phyloP scores from a whole-genome alignment of 2,113 vertebrate genomes.

The Panthera tigris region DNA sequence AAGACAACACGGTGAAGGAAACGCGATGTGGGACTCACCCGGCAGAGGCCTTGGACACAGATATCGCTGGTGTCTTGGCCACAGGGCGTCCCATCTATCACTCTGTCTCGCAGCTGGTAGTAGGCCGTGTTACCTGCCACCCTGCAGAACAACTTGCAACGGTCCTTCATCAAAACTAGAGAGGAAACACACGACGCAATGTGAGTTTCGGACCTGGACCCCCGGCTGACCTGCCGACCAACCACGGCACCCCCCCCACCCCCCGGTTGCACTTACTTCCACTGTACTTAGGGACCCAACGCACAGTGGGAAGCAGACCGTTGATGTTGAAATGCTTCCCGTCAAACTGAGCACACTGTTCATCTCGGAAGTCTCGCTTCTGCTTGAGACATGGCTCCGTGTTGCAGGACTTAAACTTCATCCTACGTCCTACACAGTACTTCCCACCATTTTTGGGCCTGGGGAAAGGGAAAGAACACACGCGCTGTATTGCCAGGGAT shows the following conservation, averaged over 20 bases:
- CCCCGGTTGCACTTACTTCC: conserved; percentile 91
- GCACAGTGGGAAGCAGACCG: conserved; percentile 94
- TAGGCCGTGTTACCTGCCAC: conserved; percentile 96
- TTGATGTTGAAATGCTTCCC: conserved; percentile 99
- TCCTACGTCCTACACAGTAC: conserved; percentile 96
- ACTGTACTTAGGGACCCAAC: conserved; percentile 99
- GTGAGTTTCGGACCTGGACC: neutral
- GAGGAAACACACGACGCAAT: neutral
- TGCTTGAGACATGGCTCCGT: conserved; percentile 94
- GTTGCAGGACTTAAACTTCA: conserved; percentile 99
- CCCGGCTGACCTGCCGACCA: accelerated
- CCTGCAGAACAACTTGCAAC: conserved; percentile 98
- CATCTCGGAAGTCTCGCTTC: conserved; percentile 96
- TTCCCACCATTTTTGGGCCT: conserved; percentile 96
- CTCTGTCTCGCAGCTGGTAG: conserved; percentile 98
- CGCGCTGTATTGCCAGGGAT: neutral
- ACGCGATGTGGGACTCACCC: conserved; percentile 83
- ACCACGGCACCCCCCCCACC: accelerated
- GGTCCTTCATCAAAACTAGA: conserved; percentile 97
- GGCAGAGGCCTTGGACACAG: conserved; percentile 98
- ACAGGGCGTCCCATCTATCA: conserved; percentile 96
- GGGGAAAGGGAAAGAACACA: conserved; percentile 43
- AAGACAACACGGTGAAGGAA: neutral
- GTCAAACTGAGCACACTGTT: conserved; percentile 94
- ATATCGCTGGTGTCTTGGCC: conserved; percentile 97